Evolutionary conservation across 2,113 vertebrate species (phyloP).

Genomic region (Hypanus sabinus): DNA sequence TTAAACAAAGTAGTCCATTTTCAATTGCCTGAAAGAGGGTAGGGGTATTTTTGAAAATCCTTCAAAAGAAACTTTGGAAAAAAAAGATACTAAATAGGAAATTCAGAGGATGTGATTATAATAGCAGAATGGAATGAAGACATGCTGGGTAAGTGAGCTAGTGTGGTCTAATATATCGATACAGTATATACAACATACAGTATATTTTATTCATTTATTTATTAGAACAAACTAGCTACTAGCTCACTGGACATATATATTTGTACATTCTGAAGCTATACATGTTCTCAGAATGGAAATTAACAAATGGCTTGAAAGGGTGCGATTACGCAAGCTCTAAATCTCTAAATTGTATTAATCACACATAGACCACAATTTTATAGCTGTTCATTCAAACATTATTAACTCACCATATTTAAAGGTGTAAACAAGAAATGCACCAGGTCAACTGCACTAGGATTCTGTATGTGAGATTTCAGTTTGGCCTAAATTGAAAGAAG

Average conservation of each 20-base stretch:
- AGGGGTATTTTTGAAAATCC: neutral
- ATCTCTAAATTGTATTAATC: neutral
- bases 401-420: constrained; percentile 74
- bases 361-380: neutral
- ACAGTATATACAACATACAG: too few species aligned
- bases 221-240: too few species aligned
- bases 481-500: constrained; percentile 64
- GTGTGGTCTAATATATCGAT: neutral
- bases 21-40: neutral
- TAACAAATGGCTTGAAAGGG: neutral
- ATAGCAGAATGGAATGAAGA: neutral
- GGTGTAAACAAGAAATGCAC: constrained; percentile 91
- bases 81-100: neutral
- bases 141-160: neutral
- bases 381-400: neutral
- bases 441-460: constrained; percentile 82
- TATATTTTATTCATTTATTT: too few species aligned
- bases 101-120: neutral
- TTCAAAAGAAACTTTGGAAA: neutral
- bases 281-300: neutral
- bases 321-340: neutral
- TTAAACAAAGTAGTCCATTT: neutral
- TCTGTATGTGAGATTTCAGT: constrained; percentile 82
- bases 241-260: too few species aligned
- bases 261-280: too few species aligned